Conservation (phyloP, 2,113 vertebrate species). For the Corapipo altera region DNA sequence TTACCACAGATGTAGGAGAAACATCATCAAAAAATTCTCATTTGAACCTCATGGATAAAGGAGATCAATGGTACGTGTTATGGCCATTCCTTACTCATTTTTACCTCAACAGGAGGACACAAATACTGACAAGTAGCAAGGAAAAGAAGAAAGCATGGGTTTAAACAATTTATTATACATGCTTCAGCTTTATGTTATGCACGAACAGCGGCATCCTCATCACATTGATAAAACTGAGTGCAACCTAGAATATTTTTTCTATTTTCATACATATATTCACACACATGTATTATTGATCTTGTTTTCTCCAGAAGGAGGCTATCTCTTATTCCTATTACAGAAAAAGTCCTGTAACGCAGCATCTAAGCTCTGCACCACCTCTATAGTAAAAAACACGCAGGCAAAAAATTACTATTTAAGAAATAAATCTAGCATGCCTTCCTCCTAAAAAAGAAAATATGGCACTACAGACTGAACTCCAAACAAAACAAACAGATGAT, state of each 20-base stretch:
- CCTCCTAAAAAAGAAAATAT: neutral
- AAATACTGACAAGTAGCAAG: neutral
- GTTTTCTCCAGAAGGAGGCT: neutral
- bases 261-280: neutral
- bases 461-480: neutral
- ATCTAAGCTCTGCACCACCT: neutral
- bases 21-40: neutral
- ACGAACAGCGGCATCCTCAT: neutral
- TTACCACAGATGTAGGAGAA: neutral
- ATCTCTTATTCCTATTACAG: neutral
- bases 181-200: neutral
- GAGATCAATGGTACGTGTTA: neutral
- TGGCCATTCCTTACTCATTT: neutral
- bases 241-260: neutral
- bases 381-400: neutral
- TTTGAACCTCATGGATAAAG: neutral
- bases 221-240: neutral
- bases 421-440: neutral
- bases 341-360: neutral
- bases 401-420: neutral
- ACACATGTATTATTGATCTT: neutral
- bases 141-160: neutral
- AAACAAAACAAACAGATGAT: conserved; percentile 48
- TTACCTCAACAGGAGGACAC: neutral
- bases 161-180: neutral